These are phyloP conservation scores for Tauraco erythrolophus DNA, from an alignment of 2,113 vertebrate genomes.

Conservation along the genomic window DNA sequence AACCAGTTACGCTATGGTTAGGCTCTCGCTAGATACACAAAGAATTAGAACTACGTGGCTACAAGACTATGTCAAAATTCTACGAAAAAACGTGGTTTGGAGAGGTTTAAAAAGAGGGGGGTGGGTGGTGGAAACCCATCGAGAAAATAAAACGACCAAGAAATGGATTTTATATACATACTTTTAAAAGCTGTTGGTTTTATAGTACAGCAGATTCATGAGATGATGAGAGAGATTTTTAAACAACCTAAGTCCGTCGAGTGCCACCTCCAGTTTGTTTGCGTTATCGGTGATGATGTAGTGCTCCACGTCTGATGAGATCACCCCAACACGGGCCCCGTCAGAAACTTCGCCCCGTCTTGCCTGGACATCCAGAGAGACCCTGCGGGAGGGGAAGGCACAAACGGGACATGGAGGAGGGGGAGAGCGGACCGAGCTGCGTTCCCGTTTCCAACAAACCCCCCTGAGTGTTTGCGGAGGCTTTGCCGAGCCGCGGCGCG, in stretches of 20 bases:
- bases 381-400: slow-evolving; percentile 74
- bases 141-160: slow-evolving; percentile 80
- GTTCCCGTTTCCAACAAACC: accelerated
- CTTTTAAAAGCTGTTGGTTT: slow-evolving; percentile 86
- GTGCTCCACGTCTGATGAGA: slow-evolving; percentile 90
- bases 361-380: slow-evolving; percentile 94
- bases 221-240: slow-evolving; percentile 89
- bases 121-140: slow-evolving; percentile 72
- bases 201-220: slow-evolving; percentile 97
- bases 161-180: slow-evolving; percentile 85
- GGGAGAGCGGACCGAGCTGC: accelerated
- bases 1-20: slow-evolving; percentile 79
- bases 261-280: slow-evolving; percentile 81
- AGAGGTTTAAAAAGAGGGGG: slow-evolving; percentile 69
- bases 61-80: slow-evolving; percentile 78
- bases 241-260: slow-evolving; percentile 78
- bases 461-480: neutral
- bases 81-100: slow-evolving; percentile 76
- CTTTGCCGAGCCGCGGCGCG: neutral
- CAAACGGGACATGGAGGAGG: neutral
- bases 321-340: slow-evolving; percentile 91
- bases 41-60: slow-evolving; percentile 78
- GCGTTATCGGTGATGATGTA: slow-evolving; percentile 78
- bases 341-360: slow-evolving; percentile 96
- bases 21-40: slow-evolving; percentile 79